A percentile compares a stretch with the other conserved stretches of the same genome.
Conservation (phyloP, 2,888 invertebrate species). For the Dynastes tityus region DNA sequence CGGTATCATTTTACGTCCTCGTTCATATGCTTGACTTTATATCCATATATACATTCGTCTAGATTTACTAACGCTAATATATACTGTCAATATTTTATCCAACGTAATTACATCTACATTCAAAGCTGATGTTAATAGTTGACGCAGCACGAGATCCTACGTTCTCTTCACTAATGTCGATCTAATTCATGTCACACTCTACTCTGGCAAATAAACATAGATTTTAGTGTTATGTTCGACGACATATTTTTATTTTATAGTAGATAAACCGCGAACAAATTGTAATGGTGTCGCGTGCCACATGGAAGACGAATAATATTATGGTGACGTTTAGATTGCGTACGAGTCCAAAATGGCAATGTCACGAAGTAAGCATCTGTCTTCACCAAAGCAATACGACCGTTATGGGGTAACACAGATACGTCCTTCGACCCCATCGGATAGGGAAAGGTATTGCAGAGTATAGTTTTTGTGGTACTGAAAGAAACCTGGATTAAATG, state of each 20-base stretch:
- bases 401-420: conserved; percentile 53
- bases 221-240: conserved; percentile 35
- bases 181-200: conserved; percentile 20
- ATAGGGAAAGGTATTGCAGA: not conserved
- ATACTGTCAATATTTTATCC: conserved; percentile 30
- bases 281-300: conserved; percentile 51
- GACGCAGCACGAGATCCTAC: conserved; percentile 19
- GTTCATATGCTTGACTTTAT: not conserved
- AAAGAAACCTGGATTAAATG: too few species aligned
- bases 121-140: conserved; percentile 18
- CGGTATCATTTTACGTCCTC: conserved; percentile 27
- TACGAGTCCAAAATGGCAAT: conserved; percentile 38
- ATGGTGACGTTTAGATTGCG: too few species aligned
- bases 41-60: conserved; percentile 5
- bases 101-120: conserved; percentile 30
- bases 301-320: conserved; percentile 36
- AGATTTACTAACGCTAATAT: conserved; percentile 10
- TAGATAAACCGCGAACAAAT: conserved; percentile 43
- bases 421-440: conserved; percentile 39
- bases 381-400: conserved; percentile 48
- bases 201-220: conserved; percentile 35
- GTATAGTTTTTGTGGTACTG: too few species aligned
- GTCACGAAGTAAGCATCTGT: conserved; percentile 51
- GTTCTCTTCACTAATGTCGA: conserved; percentile 8
- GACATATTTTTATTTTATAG: conserved; percentile 38